Evolutionary conservation across 2,113 vertebrate genomes (phyloP), one percentile per base, ranked within the genome.

Genomic region (Propithecus coquereli): DNA sequence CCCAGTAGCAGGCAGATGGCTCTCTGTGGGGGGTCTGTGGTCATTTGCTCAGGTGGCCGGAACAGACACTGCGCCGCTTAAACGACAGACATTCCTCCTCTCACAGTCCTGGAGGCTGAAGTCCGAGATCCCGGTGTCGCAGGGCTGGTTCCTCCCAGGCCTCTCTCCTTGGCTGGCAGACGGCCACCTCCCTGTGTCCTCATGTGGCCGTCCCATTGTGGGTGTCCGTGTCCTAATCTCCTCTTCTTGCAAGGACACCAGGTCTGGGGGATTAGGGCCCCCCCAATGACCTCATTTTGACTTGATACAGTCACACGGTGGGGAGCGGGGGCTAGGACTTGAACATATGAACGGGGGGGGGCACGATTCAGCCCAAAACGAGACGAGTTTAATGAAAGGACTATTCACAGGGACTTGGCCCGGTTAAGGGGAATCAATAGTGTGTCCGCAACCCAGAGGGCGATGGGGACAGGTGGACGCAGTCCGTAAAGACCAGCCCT

Each of bases 141-240:
- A 0, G 34, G 76, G 32, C 9, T 0, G 5, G 40, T 7, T 18
- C 30, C 52, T 34, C 54, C 66, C 0, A n/a, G 63, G 11, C 16
- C 89, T 43, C 63, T 18, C 52, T 66, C 63, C 54, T 8, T 3
- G 6, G 16, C 1, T 2, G 40, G 34, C 1, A 37, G 84, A 30
- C 0, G 0, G 4, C 27, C 0, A 0, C 3, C 54, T 30, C 66
- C 66, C 65, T 0, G n/a, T 1, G 87, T 50, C 74, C 66, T 34
- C 59, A 6, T 3, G 0, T 2, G 22, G 34, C 2, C 1, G 0
- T 63, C 52, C 34, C 20, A 50, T n/a, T 4, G 5, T 20, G 90
- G 0, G 0, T 6, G 6, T 22, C 80, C 6, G 14, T 37, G 68
- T 37, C 50, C 63, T 52, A 12, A 22, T 9, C 7, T n/a, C 71